phyloP scores from a whole-genome alignment of 1,140 invertebrate species.

The Hyposmocoma kahamanoa region DNA sequence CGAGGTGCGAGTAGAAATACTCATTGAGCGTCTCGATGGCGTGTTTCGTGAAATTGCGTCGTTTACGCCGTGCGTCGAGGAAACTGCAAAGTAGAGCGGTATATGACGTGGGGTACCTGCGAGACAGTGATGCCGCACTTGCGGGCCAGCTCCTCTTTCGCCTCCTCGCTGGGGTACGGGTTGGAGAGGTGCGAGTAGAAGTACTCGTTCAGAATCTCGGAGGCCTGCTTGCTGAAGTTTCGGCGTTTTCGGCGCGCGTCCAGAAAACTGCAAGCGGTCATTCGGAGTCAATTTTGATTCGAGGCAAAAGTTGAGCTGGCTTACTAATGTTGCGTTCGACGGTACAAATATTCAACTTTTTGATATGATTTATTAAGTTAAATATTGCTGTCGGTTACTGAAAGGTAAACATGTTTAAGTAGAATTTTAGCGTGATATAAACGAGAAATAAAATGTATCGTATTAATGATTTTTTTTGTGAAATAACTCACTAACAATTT shows the following conservation, averaged over 20 bases:
- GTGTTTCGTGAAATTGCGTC: slow-evolving; percentile 99
- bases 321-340: no score
- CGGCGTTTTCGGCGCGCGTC: slow-evolving; percentile 98
- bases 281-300: slow-evolving; percentile 11
- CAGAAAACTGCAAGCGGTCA: slow-evolving; percentile 83
- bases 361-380: no score
- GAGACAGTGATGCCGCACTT: slow-evolving; percentile 98
- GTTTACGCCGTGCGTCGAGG: slow-evolving; percentile 97
- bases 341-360: no score
- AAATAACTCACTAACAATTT: no score
- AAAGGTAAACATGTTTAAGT: no score
- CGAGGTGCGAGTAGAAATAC: slow-evolving; percentile 74
- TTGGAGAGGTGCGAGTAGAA: slow-evolving; percentile 99
- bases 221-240: slow-evolving; percentile 99
- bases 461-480: no score
- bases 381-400: no score
- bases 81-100: slow-evolving; percentile 78
- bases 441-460: no score
- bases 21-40: slow-evolving; percentile 96
- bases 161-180: slow-evolving; percentile 99
- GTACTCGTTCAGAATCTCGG: slow-evolving; percentile 99
- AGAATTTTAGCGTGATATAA: no score
- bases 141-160: slow-evolving; percentile 99
- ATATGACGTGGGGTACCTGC: slow-evolving; percentile 35
- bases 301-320: slow-evolving; percentile 46